Percentiles rank a stretch among this genome's conserved stretches.
These are phyloP conservation scores for Daktulosphaira vitifoliae DNA, from an alignment of 1,140 invertebrate species.

Conservation along the genomic window DNA sequence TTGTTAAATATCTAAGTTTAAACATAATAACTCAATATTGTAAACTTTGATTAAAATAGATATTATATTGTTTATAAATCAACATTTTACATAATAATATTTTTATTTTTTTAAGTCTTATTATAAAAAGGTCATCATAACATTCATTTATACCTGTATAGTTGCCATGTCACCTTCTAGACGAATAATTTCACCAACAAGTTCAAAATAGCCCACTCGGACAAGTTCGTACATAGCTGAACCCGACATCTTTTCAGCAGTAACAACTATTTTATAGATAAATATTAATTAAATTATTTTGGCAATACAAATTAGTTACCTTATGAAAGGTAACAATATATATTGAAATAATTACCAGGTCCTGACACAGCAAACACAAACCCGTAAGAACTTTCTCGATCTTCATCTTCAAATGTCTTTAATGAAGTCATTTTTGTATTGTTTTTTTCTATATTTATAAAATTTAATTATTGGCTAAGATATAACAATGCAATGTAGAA, in stretches of 20 bases:
- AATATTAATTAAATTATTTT: background rate
- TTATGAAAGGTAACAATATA: conserved; percentile 27
- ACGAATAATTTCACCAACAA: conserved; percentile 99
- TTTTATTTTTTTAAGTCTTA: too few species aligned
- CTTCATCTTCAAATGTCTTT: conserved; percentile 69
- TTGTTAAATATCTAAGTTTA: too few species aligned
- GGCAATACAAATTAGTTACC: too few species aligned
- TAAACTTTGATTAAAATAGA: too few species aligned
- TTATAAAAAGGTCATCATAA: background rate
- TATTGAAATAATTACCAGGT: conserved; percentile 64
- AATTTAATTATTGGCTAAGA: background rate
- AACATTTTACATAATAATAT: too few species aligned
- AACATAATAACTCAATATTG: too few species aligned
- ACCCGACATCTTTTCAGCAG: conserved; percentile 97
- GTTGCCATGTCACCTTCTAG: conserved; percentile 99
- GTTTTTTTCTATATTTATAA: conserved; percentile 5
- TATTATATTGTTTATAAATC: too few species aligned
- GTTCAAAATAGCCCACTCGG: conserved; percentile 92
- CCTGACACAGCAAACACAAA: conserved; percentile 96
- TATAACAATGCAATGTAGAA: too few species aligned
- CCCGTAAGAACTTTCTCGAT: conserved; percentile 81
- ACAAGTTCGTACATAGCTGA: conserved; percentile 99
- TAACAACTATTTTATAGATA: conserved; percentile 70
- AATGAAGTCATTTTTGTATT: conserved; percentile 35
- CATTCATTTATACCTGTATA: conserved; percentile 64